Conservation (phyloP, 2,113 vertebrate genomes). For the Austrofundulus limnaeus region DNA sequence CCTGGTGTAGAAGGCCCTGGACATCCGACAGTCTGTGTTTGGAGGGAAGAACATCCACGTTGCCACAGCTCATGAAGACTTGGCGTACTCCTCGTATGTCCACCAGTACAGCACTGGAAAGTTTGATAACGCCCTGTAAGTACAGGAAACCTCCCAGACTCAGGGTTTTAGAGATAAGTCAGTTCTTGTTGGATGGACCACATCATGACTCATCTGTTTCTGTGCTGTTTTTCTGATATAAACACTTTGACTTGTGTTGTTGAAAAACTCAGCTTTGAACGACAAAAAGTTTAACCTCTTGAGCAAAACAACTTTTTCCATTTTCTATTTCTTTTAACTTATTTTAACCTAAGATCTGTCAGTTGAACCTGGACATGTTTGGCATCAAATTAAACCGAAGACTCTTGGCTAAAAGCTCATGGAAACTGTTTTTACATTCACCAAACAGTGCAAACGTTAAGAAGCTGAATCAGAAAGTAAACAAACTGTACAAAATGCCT, state of each 20-base stretch:
- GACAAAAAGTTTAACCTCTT: no score
- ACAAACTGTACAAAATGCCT: no score
- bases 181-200: slow-evolving; percentile 15
- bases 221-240: background rate
- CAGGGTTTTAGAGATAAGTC: no score
- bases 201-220: slow-evolving; percentile 9
- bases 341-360: no score
- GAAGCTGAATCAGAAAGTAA: no score
- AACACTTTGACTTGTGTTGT: background rate
- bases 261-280: background rate
- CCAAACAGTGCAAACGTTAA: no score
- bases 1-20: slow-evolving; percentile 87
- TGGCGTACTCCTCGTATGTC: slow-evolving; percentile 97
- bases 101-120: slow-evolving; percentile 99
- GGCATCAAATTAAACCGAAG: no score
- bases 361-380: no score
- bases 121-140: slow-evolving; percentile 98
- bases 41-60: slow-evolving; percentile 99
- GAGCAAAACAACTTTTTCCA: no score
- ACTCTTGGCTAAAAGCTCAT: no score
- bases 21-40: slow-evolving; percentile 98
- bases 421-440: no score
- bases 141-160: slow-evolving; percentile 41
- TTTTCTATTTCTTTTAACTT: no score
- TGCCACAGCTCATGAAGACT: slow-evolving; percentile 95